These are phyloP conservation scores for Toxostoma redivivum DNA, from an alignment of 2,113 vertebrate species.

Conservation along the genomic window DNA sequence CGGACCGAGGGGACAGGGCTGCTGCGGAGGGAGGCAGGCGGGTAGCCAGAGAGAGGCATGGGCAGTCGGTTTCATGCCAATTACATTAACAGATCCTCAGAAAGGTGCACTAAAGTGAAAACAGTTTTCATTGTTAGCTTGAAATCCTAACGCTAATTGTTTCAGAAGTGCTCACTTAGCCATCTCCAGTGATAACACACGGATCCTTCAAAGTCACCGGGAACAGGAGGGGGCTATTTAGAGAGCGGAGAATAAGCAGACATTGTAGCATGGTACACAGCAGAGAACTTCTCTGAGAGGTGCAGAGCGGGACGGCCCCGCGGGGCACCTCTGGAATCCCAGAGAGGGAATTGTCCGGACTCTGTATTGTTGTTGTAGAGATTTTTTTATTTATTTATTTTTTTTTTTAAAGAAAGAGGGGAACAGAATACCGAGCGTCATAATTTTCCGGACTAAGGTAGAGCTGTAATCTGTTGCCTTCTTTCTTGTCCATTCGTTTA, in stretches of 20 bases:
- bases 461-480: not conserved
- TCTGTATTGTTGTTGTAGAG: not conserved
- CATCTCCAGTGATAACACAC: not conserved
- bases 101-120: conserved; percentile 31
- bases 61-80: not conserved
- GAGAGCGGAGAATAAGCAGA: not conserved
- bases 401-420: not conserved
- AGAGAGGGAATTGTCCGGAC: not conserved
- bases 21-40: not conserved
- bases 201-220: conserved; percentile 30
- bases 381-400: not conserved
- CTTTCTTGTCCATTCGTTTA: not conserved
- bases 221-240: not conserved
- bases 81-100: not conserved
- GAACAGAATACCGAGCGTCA: not conserved
- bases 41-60: not conserved
- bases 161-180: conserved; percentile 36
- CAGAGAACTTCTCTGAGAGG: not conserved
- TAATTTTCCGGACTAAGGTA: not conserved
- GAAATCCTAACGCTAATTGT: conserved; percentile 11
- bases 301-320: not conserved
- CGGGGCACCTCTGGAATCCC: not conserved
- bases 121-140: not conserved
- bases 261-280: not conserved
- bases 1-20: not conserved